A percentile compares a stretch with the other conserved stretches of the same genome.
Evolutionary conservation across 1,140 invertebrate species (phyloP).

Genomic region (Semibalanus balanoides): DNA sequence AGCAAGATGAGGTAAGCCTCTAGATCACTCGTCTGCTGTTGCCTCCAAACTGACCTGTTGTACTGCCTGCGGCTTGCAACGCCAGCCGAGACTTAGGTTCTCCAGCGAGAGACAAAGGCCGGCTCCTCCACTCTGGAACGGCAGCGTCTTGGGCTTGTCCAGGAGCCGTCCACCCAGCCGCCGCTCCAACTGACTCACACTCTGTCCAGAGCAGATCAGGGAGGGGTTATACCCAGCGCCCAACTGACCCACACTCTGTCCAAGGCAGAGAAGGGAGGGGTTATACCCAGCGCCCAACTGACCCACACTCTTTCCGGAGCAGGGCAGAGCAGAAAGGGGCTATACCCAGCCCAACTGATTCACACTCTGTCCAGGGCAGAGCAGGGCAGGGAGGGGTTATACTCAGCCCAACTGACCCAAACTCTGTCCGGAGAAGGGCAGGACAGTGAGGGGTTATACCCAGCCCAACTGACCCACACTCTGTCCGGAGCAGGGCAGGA

Average conservation of each 20-base stretch:
- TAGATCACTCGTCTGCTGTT: background rate
- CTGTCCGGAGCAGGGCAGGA: no score
- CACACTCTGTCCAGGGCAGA: no score
- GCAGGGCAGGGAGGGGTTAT: no score
- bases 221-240: background rate
- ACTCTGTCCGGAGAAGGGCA: no score
- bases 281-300: no score
- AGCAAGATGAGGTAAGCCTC: background rate
- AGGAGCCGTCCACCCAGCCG: conserved; percentile 67
- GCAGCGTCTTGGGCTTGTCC: conserved; percentile 68
- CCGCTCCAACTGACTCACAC: conserved; percentile 43
- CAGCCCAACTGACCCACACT: no score
- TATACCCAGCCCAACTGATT: no score
- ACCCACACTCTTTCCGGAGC: no score
- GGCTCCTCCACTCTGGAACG: conserved; percentile 75
- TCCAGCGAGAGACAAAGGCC: conserved; percentile 71
- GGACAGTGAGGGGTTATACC: no score
- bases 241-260: background rate
- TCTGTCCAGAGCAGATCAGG: background rate
- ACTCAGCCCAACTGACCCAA: no score
- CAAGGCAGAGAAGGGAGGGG: background rate
- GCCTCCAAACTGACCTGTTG: conserved; percentile 34
- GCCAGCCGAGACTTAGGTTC: conserved; percentile 69
- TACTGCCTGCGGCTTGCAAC: conserved; percentile 61
- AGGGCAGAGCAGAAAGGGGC: no score